Conservation (phyloP, 2,888 invertebrate species). For the Oxycera nigricornis region DNA sequence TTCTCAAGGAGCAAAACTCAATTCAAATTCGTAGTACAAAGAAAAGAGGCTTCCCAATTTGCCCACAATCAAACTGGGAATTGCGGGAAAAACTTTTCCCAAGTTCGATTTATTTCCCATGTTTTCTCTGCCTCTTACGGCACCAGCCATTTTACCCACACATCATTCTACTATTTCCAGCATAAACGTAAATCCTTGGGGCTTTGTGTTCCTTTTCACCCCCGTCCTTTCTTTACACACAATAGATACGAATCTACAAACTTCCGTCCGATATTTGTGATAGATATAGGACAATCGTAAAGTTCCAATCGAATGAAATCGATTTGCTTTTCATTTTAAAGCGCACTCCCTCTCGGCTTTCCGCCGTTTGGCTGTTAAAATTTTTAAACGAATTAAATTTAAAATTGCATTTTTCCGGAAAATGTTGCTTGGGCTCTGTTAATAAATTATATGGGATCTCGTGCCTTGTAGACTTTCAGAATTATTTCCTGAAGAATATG, state of each 20-base stretch:
- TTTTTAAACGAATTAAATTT: not conserved
- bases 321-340: conserved; percentile 12
- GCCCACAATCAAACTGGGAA: conserved; percentile 8
- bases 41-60: not conserved
- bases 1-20: conserved; percentile 15
- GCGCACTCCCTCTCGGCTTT: not conserved
- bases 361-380: not conserved
- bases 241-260: not conserved
- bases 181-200: conserved; percentile 15
- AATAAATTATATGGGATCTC: conserved; percentile 2
- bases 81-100: conserved; percentile 12
- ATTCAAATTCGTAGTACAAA: conserved; percentile 1
- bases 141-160: too few relatives aligned
- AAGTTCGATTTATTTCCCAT: conserved; percentile 18
- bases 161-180: too few relatives aligned
- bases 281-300: conserved; percentile 27
- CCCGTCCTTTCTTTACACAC: not conserved
- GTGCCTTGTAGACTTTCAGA: not conserved
- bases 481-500: not conserved
- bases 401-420: conserved; percentile 3
- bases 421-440: not conserved
- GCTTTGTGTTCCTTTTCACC: not conserved
- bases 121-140: too few relatives aligned
- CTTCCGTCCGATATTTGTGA: conserved; percentile 21
- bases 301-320: not conserved